Conservation (phyloP, 2,113 vertebrate genomes). For the Haliaeetus leucogaster region DNA sequence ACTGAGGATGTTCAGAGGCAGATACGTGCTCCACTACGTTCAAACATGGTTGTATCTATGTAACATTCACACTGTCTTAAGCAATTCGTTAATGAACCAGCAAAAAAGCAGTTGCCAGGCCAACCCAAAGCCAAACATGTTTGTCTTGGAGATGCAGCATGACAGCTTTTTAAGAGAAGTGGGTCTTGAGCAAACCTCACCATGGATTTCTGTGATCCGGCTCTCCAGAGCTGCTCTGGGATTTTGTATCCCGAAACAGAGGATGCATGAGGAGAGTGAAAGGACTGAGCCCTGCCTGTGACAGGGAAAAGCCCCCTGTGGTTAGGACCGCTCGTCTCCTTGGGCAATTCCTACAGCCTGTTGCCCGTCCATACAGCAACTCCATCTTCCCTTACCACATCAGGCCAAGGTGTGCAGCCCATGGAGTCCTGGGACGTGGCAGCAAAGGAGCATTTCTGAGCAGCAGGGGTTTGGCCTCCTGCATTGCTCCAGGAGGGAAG, state of each 20-base stretch:
- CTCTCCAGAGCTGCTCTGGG: not conserved
- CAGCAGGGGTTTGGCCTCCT: not conserved
- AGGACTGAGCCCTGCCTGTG: not conserved
- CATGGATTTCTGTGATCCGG: accelerated
- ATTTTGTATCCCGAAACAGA: not conserved
- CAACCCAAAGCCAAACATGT: not conserved
- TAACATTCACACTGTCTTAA: not conserved
- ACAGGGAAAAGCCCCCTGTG: not conserved
- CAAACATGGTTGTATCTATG: not conserved
- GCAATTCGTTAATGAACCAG: slow-evolving; percentile 34
- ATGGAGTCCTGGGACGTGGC: not conserved
- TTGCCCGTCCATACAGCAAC: not conserved
- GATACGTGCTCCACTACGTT: accelerated
- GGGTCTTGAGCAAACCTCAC: not conserved
- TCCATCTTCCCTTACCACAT: not conserved
- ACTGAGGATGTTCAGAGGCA: not conserved
- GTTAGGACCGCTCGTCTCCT: not conserved
- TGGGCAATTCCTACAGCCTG: not conserved
- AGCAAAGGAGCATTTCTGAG: not conserved
- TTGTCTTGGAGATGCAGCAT: not conserved
- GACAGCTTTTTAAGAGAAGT: not conserved
- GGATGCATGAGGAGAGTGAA: not conserved
- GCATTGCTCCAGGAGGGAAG: not conserved
- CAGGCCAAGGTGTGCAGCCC: not conserved
- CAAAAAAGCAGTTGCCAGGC: slow-evolving; percentile 35